A percentile compares a stretch with the other conserved stretches of the same genome.
These are phyloP conservation scores for Microcebus lehilahytsara DNA, from an alignment of 2,113 vertebrate genomes.

Conservation along the genomic window DNA sequence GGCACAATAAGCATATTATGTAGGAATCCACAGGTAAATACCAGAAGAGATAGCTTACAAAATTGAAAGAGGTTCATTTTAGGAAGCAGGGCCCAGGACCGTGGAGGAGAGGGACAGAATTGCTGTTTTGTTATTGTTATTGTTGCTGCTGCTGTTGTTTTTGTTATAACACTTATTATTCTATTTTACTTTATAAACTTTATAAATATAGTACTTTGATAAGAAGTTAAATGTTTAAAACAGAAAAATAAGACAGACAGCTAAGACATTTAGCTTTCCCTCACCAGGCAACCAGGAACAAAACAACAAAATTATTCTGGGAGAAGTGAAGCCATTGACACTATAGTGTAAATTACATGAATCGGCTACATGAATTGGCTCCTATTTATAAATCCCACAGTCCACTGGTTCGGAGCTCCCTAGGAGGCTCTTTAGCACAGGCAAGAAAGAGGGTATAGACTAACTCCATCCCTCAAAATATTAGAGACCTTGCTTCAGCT, in stretches of 20 bases:
- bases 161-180: not conserved
- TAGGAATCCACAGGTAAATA: not conserved
- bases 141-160: too few relatives aligned
- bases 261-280: not conserved
- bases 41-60: not conserved
- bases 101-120: rapidly evolving
- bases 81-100: not conserved
- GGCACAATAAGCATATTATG: not conserved
- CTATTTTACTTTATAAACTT: not conserved
- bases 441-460: rapidly evolving
- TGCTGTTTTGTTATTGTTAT: not conserved
- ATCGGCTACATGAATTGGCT: not conserved
- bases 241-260: not conserved
- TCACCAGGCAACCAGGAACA: not conserved
- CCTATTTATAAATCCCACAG: not conserved
- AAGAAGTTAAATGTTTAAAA: not conserved
- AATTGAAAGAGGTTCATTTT: not conserved
- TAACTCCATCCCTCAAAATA: not conserved
- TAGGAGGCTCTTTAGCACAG: not conserved
- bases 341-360: not conserved
- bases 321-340: not conserved
- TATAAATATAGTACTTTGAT: not conserved
- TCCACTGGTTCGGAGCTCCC: not conserved
- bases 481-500: not conserved
- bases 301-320: not conserved